These are phyloP conservation scores for Fopius arisanus DNA, from an alignment of 1,140 invertebrate genomes.

Conservation along the genomic window DNA sequence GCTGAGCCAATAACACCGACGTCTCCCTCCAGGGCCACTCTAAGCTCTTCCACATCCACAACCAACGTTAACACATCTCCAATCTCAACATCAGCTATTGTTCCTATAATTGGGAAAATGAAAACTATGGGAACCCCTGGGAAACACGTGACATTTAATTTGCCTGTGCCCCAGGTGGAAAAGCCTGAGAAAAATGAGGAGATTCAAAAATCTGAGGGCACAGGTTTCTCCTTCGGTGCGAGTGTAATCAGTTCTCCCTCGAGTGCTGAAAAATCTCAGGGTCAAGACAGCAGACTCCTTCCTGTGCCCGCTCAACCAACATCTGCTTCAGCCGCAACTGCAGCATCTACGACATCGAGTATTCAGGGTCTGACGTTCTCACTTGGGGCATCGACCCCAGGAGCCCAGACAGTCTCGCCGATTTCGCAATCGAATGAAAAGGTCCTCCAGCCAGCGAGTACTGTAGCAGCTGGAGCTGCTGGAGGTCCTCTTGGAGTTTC, in stretches of 20 bases:
- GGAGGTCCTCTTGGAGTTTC: no score
- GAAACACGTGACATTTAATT: slow-evolving; percentile 51
- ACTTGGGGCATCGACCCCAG: background rate
- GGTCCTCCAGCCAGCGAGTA: background rate
- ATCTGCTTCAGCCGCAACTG: background rate
- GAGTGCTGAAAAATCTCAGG: background rate
- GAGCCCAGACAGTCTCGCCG: background rate
- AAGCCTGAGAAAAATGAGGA: background rate
- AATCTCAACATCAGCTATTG: slow-evolving; percentile 52
- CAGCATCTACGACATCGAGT: background rate
- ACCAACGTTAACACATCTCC: slow-evolving; percentile 57
- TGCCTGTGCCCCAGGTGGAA: slow-evolving; percentile 15
- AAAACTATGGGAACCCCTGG: slow-evolving; percentile 21
- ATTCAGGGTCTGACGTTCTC: background rate
- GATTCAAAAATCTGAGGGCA: background rate
- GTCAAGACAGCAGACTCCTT: no score
- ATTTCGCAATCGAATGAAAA: background rate
- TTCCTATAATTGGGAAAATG: slow-evolving; percentile 44
- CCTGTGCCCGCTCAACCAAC: background rate
- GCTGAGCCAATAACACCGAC: slow-evolving; percentile 48
- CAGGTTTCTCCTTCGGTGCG: background rate
- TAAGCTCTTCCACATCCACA: slow-evolving; percentile 53
- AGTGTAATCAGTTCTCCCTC: background rate
- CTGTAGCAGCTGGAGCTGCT: background rate
- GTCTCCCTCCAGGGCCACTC: slow-evolving; percentile 30